These are phyloP conservation scores for Oligia fasciuncula DNA, from an alignment of 2,888 invertebrate species.

Conservation along the genomic window DNA sequence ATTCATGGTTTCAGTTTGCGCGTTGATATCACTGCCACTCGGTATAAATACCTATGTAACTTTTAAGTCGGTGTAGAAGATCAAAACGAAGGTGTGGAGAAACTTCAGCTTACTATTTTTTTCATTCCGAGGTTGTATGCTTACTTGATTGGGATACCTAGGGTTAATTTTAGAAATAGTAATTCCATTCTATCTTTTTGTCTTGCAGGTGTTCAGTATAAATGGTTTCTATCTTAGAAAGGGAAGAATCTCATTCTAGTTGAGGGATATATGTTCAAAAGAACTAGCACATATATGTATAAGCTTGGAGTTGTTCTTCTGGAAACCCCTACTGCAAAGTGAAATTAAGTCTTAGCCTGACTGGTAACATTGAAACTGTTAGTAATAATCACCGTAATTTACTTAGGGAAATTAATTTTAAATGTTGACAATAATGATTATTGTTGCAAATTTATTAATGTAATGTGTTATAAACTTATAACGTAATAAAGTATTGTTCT, in stretches of 20 bases:
- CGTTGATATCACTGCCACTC: neutral
- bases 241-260: conserved; percentile 63
- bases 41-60: neutral
- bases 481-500: neutral
- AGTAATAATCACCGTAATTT: conserved; percentile 18
- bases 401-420: neutral
- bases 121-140: neutral
- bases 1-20: neutral
- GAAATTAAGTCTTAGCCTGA: conserved; percentile 65
- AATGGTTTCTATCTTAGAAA: conserved; percentile 61
- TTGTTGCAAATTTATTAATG: neutral
- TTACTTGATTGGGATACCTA: neutral
- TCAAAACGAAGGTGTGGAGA: neutral
- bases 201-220: conserved; percentile 53
- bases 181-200: neutral
- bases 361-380: conserved; percentile 4
- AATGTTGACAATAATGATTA: neutral
- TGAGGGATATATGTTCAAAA: conserved; percentile 59
- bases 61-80: neutral
- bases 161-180: neutral
- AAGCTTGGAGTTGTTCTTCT: conserved; percentile 64
- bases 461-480: neutral
- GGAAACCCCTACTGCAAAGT: conserved; percentile 69
- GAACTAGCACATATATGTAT: conserved; percentile 20
- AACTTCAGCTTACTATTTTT: neutral